These are phyloP conservation scores for Megalopta genalis DNA, from an alignment of 1,140 invertebrate genomes.

Conservation along the genomic window DNA sequence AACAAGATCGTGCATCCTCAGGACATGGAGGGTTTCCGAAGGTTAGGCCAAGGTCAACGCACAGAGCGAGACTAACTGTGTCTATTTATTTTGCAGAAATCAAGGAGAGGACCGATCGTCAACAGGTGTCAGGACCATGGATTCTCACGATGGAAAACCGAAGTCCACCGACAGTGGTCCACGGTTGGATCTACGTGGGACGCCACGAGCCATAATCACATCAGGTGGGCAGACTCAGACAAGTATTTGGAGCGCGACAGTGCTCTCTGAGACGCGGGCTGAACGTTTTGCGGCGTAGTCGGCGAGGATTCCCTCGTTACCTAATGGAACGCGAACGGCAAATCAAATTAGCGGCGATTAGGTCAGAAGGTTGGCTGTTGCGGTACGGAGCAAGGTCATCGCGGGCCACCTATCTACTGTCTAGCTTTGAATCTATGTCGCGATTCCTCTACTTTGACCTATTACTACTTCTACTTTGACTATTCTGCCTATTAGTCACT, in stretches of 20 bases:
- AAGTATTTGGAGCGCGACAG: constrained; percentile 65
- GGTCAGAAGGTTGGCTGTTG: constrained; percentile 58
- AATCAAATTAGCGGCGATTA: constrained; percentile 65
- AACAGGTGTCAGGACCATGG: constrained; percentile 46
- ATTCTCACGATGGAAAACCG: constrained; percentile 46
- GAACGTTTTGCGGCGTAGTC: not conserved
- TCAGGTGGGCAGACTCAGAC: constrained; percentile 62
- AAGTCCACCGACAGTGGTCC: constrained; percentile 38
- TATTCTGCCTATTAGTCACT: not conserved
- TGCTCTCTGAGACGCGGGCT: not conserved
- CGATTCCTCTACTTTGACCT: not conserved
- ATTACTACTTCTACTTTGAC: not conserved
- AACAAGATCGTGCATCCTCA: too few species aligned
- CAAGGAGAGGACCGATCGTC: not conserved
- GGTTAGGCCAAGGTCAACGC: too few species aligned
- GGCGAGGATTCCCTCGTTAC: constrained; percentile 43
- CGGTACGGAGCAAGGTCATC: constrained; percentile 44
- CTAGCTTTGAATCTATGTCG: not conserved
- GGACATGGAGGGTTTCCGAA: too few species aligned
- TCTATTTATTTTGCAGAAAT: not conserved
- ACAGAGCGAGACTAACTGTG: not conserved
- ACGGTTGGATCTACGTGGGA: constrained; percentile 59
- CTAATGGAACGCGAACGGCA: constrained; percentile 23
- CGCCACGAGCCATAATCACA: constrained; percentile 55
- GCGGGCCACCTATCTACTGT: not conserved